These are phyloP conservation scores for Amphiduros pacificus DNA, from an alignment of 2,888 invertebrate genomes.

Conservation along the genomic window DNA sequence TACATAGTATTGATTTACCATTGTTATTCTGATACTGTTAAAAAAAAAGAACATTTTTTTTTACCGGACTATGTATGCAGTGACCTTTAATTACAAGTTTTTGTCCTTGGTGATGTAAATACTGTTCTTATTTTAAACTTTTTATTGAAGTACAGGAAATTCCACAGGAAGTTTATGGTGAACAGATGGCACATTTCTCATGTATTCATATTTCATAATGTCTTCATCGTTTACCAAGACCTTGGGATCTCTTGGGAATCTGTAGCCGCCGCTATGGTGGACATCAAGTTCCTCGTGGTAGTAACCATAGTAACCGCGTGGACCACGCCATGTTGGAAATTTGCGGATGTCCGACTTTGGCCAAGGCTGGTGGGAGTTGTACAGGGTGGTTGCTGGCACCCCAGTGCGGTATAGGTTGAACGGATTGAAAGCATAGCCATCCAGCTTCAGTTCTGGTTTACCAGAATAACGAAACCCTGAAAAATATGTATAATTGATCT, in stretches of 20 bases:
- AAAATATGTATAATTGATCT: neutral
- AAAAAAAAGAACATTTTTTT: too few relatives aligned
- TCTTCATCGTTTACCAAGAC: constrained; percentile 35
- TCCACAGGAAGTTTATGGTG: constrained; percentile 32
- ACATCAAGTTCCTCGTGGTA: constrained; percentile 40
- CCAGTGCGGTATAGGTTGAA: constrained; percentile 38
- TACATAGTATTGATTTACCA: too few relatives aligned
- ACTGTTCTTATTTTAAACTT: too few relatives aligned
- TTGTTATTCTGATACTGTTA: too few relatives aligned
- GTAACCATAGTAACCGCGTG: constrained; percentile 39
- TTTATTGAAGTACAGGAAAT: constrained; percentile 31
- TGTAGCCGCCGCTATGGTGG: constrained; percentile 34
- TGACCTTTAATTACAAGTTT: too few relatives aligned
- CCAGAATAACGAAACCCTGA: constrained; percentile 27
- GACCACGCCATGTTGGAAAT: constrained; percentile 36
- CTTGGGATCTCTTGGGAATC: constrained; percentile 33
- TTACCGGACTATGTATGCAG: too few relatives aligned
- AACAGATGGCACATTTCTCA: constrained; percentile 29
- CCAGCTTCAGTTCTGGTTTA: constrained; percentile 29
- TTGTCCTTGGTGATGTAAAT: too few relatives aligned
- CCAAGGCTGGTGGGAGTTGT: constrained; percentile 37
- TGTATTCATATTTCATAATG: constrained; percentile 36
- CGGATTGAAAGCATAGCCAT: constrained; percentile 37
- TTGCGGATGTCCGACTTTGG: constrained; percentile 32
- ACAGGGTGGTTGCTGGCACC: constrained; percentile 32